phyloP scores from a whole-genome alignment of 1,140 invertebrate genomes.

The Monochamus saltuarius region DNA sequence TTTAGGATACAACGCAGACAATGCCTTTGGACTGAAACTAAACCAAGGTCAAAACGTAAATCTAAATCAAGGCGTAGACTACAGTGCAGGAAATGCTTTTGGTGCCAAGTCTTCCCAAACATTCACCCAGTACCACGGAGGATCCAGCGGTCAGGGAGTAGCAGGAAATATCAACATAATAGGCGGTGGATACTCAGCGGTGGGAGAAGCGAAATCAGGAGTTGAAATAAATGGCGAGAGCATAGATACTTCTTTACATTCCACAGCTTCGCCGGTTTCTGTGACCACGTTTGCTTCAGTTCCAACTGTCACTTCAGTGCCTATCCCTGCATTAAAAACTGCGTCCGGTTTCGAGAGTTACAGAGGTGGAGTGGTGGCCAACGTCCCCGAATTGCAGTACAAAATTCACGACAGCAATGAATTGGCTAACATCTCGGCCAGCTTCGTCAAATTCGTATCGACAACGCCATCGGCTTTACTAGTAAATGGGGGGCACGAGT shows the following conservation, averaged over 20 bases:
- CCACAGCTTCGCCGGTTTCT: slow-evolving; percentile 21
- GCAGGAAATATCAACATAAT: slow-evolving; percentile 41
- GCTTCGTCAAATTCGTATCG: slow-evolving; percentile 25
- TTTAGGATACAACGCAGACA: too few relatives aligned
- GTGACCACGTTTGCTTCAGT: slow-evolving; percentile 30
- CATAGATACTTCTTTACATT: slow-evolving; percentile 11
- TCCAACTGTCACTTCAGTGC: slow-evolving; percentile 41
- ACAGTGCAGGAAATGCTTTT: not conserved
- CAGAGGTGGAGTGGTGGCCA: slow-evolving; percentile 45
- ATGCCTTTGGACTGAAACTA: not conserved
- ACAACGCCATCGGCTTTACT: slow-evolving; percentile 18
- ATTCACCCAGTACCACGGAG: slow-evolving; percentile 19
- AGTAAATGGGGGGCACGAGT: slow-evolving; percentile 8
- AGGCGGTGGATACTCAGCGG: slow-evolving; percentile 44
- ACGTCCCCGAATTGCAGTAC: slow-evolving; percentile 44
- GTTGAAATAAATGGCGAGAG: slow-evolving; percentile 26
- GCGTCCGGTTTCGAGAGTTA: slow-evolving; percentile 35
- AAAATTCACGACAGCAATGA: slow-evolving; percentile 32
- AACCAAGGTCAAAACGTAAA: slow-evolving; percentile 13
- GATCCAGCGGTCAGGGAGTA: slow-evolving; percentile 8
- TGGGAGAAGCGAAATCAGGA: slow-evolving; percentile 29
- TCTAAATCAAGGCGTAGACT: not conserved
- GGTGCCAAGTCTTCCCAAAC: slow-evolving; percentile 22
- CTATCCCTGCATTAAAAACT: slow-evolving; percentile 34
- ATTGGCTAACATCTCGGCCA: slow-evolving; percentile 21